Evolutionary conservation across 2,113 vertebrate genomes (phyloP).

Genomic region (Bolborhynchus lineola): DNA sequence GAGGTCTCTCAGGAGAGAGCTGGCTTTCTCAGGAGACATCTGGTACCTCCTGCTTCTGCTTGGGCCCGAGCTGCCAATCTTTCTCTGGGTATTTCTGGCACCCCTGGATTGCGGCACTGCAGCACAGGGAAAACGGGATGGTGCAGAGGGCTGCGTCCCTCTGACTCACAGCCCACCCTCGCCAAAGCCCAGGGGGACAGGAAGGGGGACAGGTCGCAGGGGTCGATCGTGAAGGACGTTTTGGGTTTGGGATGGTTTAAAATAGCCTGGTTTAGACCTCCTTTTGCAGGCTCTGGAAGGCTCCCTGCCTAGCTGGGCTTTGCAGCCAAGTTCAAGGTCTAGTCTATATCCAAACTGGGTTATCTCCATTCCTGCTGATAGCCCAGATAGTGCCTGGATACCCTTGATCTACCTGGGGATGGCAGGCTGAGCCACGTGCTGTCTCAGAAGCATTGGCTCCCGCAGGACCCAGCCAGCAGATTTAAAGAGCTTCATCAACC

Average conservation of each 20-base stretch:
- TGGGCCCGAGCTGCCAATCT: background rate
- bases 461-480: background rate
- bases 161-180: background rate
- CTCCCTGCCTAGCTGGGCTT: slow-evolving; percentile 1
- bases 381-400: slow-evolving; percentile 39
- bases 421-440: background rate
- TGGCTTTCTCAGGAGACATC: slow-evolving; percentile 32
- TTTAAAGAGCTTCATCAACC: background rate
- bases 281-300: background rate
- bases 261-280: slow-evolving; percentile 37
- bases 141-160: background rate
- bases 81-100: background rate
- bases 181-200: background rate
- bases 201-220: background rate
- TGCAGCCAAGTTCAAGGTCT: slow-evolving; percentile 49
- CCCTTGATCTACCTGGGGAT: slow-evolving; percentile 26
- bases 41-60: background rate
- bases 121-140: background rate
- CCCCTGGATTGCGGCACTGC: background rate
- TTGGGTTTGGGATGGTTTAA: slow-evolving; percentile 1
- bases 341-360: slow-evolving; percentile 34
- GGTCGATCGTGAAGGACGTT: background rate
- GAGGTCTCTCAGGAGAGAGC: background rate
- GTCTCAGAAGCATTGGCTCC: background rate
- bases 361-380: slow-evolving; percentile 42